A percentile compares a stretch with the other conserved stretches of the same genome.
phyloP scores from a whole-genome alignment of 2,113 vertebrate genomes.

The Craseonycteris thonglongyai region DNA sequence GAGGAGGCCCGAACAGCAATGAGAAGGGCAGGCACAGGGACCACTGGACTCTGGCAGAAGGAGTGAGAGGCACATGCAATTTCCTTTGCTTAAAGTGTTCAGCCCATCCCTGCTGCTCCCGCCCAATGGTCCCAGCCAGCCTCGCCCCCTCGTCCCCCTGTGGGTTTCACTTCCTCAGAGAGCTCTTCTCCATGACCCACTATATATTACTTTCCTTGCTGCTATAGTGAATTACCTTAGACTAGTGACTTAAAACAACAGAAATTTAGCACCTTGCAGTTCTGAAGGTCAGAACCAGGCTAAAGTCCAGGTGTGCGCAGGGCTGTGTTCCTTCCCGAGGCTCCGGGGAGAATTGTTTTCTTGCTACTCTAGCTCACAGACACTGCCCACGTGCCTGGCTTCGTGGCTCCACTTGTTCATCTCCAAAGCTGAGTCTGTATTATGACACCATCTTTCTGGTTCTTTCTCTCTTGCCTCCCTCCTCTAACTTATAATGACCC shows the following conservation, averaged over 20 bases:
- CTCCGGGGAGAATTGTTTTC: background rate
- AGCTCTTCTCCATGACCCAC: background rate
- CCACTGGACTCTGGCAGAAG: accelerated
- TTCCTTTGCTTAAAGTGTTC: background rate
- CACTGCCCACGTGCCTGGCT: background rate
- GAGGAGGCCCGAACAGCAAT: background rate
- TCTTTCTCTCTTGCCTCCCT: background rate
- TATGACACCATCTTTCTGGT: background rate
- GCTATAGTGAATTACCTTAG: background rate
- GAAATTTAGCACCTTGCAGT: too few relatives aligned
- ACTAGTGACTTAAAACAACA: too few relatives aligned
- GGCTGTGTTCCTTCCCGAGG: background rate
- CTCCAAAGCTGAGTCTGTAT: background rate
- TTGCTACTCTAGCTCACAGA: background rate
- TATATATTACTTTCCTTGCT: background rate
- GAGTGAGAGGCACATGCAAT: accelerated
- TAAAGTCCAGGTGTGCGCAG: background rate
- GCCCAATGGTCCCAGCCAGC: background rate
- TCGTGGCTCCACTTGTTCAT: background rate
- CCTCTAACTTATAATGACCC: background rate
- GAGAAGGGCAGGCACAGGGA: background rate
- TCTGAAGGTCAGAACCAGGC: too few relatives aligned
- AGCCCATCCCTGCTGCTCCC: background rate
- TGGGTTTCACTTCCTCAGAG: background rate
- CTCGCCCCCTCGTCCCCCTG: background rate